Percentiles rank a stretch among this genome's conserved stretches.
These are phyloP conservation scores for Cotesia glomerata DNA, from an alignment of 1,140 invertebrate species.

Conservation along the genomic window DNA sequence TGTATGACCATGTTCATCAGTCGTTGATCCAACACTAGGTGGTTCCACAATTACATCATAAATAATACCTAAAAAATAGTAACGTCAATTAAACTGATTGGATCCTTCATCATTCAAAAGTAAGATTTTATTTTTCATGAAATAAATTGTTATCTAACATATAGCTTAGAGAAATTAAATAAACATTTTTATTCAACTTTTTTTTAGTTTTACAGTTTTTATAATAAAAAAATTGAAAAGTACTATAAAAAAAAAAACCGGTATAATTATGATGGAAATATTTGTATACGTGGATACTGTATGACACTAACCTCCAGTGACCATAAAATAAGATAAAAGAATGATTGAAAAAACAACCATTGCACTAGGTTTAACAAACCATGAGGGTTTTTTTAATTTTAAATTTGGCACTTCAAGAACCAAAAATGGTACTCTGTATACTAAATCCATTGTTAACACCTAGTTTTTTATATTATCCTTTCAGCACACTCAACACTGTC, in stretches of 20 bases:
- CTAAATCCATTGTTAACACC: conserved; percentile 71
- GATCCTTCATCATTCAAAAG: no score
- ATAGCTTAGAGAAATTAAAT: no score
- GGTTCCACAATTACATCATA: conserved; percentile 99
- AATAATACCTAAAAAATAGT: conserved; percentile 82
- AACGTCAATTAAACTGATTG: background rate
- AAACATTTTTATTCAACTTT: no score
- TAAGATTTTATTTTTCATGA: no score
- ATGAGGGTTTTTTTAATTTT: conserved; percentile 89
- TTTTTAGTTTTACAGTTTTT: no score
- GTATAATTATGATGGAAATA: conserved; percentile 7
- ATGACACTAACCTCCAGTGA: conserved; percentile 86
- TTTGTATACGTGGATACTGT: conserved; percentile 17
- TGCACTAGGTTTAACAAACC: conserved; percentile 89
- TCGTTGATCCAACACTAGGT: conserved; percentile 95
- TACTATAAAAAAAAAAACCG: background rate
- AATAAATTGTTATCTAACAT: no score
- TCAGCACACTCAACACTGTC: no score
- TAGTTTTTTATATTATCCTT: no score
- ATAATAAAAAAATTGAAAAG: no score
- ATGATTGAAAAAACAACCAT: conserved; percentile 93
- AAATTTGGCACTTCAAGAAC: conserved; percentile 91
- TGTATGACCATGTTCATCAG: conserved; percentile 95
- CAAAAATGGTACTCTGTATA: conserved; percentile 81
- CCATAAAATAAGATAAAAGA: conserved; percentile 94